These are phyloP conservation scores for Listronotus bonariensis DNA, from an alignment of 1,140 invertebrate genomes.

Conservation along the genomic window DNA sequence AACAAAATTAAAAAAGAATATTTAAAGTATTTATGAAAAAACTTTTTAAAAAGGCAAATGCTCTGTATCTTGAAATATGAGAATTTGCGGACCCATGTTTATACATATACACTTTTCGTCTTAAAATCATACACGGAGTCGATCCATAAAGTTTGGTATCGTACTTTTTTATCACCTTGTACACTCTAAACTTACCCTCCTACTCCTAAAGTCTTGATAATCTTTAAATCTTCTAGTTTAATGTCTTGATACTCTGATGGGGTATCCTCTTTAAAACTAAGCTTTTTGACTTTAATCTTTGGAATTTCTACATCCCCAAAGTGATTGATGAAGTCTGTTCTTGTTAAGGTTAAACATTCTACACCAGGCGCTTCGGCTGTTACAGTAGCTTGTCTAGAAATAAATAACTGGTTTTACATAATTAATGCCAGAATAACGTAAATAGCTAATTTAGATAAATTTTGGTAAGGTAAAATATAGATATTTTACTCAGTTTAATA, in stretches of 20 bases:
- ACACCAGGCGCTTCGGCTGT: conserved; percentile 85
- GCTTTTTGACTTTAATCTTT: conserved; percentile 50
- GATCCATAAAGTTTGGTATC: no score
- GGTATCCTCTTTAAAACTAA: conserved; percentile 6
- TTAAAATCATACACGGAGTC: no score
- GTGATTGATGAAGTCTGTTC: conserved; percentile 61
- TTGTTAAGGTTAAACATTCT: conserved; percentile 87
- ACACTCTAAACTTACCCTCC: conserved; percentile 64
- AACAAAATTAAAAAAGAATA: no score
- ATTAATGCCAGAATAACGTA: neutral
- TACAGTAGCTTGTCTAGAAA: conserved; percentile 79
- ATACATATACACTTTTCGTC: no score
- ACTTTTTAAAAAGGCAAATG: no score
- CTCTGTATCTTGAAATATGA: no score
- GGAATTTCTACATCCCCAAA: conserved; percentile 51
- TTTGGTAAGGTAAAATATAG: no score
- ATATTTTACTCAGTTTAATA: no score
- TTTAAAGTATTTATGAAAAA: no score
- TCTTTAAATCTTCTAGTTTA: conserved; percentile 76
- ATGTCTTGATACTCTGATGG: conserved; percentile 68
- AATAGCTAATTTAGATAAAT: no score
- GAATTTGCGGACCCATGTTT: no score
- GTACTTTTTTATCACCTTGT: no score
- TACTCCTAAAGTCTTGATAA: conserved; percentile 84
- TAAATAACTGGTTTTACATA: neutral